A percentile compares a stretch with the other conserved stretches of the same genome.
Evolutionary conservation across 2,113 vertebrate genomes (phyloP).

Genomic region (Thunnus maccoyii): DNA sequence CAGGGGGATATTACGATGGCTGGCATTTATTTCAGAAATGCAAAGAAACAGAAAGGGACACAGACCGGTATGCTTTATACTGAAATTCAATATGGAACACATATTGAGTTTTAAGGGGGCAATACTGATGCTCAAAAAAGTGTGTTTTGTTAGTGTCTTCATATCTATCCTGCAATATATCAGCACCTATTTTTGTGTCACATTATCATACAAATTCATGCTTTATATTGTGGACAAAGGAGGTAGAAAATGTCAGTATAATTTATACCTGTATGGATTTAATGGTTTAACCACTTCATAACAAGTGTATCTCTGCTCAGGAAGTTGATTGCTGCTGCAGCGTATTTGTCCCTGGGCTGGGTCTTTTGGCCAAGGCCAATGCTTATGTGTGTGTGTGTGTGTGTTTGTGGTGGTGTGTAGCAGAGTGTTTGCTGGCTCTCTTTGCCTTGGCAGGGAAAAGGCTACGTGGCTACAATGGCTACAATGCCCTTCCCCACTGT

Average conservation of each 20-base stretch:
- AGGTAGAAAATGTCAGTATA: conserved; percentile 23
- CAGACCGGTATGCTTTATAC: too few relatives aligned
- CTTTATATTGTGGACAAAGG: background rate
- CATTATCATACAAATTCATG: conserved; percentile 41
- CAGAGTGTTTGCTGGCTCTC: conserved; percentile 61
- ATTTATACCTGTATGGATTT: conserved; percentile 44
- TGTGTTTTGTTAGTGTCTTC: too few relatives aligned
- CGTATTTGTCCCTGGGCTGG: conserved; percentile 43
- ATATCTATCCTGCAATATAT: background rate
- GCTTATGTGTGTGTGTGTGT: conserved; percentile 34
- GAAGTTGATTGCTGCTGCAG: conserved; percentile 44
- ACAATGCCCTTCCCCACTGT: conserved; percentile 58
- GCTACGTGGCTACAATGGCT: conserved; percentile 10
- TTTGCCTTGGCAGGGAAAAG: conserved; percentile 66
- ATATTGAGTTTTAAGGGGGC: background rate
- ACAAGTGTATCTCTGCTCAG: conserved; percentile 32
- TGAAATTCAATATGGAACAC: too few relatives aligned
- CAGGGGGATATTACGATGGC: too few relatives aligned
- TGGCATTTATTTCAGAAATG: background rate
- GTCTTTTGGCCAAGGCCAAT: conserved; percentile 39
- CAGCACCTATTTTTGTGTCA: conserved; percentile 23
- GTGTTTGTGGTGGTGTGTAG: conserved; percentile 27
- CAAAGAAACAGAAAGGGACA: background rate
- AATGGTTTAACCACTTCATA: conserved; percentile 48
- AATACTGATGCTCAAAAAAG: background rate